Base-by-base conservation (phyloP, 2,888 invertebrate genomes). In the Lasioglossum marginatum region DNA sequence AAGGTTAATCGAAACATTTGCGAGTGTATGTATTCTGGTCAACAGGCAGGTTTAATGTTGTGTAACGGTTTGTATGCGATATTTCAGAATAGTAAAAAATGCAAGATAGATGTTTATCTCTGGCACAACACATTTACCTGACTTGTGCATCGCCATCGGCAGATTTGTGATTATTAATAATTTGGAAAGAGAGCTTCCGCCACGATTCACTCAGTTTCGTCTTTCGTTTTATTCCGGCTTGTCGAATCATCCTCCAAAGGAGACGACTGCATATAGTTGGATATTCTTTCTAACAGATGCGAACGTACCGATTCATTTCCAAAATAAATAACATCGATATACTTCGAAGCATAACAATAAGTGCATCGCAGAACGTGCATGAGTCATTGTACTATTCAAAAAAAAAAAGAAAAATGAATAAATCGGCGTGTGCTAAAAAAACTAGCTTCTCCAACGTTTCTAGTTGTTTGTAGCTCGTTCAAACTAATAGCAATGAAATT, bases 261-360 rank as follows among this genome's bases (percentile, higher is more conserved):
- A 34, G 63, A 19, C 6, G 19, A 8, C 63, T 31, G 1, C 19
- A 8, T 19, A 19, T 16, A 63, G 31, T 63, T 3, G 31, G 19
- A 16, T 31, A 16, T 31, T 63, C 6, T 19, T 16, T 45, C 1
- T 27, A 27, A 40, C 27, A 70, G 27, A 31, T 23, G 31, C 31
- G 27, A 43, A 43, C 75, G 23, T 40, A 57, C 27, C 43, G 1
- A 34, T 66, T 34, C 34, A 14, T 37, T 57, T 52, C 19, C 40
- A 40, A 79, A 79, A 77, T 43, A 48, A 74, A 73, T 48, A 43
- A 45, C 37, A 76, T 73, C 37, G 66, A 76, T 73, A 70, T 77
- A 77, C 66, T 34, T 31, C 76, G 76, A 79, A 73, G 75, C 85
- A 73, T 79, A 76, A 68, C 66, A 48, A 40, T 70, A 84, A 77